Evolutionary conservation across 2,113 vertebrate species (phyloP).

Genomic region (Saccopteryx bilineata): DNA sequence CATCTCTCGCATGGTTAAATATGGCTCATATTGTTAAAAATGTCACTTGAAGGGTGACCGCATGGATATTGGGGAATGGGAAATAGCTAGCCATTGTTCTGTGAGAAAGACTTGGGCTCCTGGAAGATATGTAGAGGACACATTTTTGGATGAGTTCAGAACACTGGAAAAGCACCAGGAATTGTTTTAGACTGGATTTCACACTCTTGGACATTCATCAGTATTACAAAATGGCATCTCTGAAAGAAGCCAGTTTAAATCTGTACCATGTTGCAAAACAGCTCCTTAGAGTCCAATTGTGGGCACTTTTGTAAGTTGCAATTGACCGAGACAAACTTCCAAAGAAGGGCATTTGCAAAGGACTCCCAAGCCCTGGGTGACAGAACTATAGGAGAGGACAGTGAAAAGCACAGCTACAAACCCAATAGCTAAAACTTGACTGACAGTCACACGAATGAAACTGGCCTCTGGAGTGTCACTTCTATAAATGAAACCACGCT

Average conservation of each 20-base stretch:
- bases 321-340: conserved; percentile 74
- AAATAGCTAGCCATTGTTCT: conserved; percentile 28
- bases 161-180: conserved; percentile 68
- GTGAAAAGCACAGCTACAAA: background rate
- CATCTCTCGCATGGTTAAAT: background rate
- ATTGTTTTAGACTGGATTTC: conserved; percentile 69
- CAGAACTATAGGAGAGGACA: background rate
- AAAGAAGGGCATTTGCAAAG: conserved; percentile 74
- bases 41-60: conserved; percentile 17
- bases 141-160: conserved; percentile 28
- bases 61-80: background rate
- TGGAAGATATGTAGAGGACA: conserved; percentile 37
- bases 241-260: conserved; percentile 65
- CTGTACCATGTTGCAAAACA: conserved; percentile 77
- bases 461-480: background rate
- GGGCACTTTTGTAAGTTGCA: conserved; percentile 68
- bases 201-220: conserved; percentile 62
- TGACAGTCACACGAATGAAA: conserved; percentile 24
- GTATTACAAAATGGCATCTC: conserved; percentile 77
- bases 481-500: background rate
- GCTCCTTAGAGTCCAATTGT: conserved; percentile 73
- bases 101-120: conserved; percentile 27
- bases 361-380: conserved; percentile 44
- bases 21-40: conserved; percentile 1
- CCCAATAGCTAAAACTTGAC: background rate